Conservation (phyloP, 2,888 invertebrate species). For the Dicyrtoma fusca region DNA sequence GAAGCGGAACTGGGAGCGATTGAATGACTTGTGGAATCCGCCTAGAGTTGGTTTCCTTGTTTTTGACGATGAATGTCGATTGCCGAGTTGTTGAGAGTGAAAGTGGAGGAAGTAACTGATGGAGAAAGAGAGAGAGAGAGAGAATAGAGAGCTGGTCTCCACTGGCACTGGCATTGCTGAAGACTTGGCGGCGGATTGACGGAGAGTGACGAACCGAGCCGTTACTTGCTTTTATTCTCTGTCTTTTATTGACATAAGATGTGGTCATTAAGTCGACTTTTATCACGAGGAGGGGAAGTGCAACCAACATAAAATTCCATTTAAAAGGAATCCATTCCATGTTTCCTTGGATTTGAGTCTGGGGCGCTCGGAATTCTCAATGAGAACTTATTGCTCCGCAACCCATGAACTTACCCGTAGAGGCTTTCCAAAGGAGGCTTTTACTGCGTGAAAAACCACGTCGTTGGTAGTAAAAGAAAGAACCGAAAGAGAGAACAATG, state of each 20-base stretch:
- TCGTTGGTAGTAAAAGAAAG: no score
- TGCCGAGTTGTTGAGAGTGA: background rate
- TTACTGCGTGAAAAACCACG: no score
- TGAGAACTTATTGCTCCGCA: slow-evolving; percentile 12
- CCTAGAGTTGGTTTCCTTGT: slow-evolving; percentile 13
- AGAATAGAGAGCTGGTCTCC: background rate
- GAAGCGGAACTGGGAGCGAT: slow-evolving; percentile 4
- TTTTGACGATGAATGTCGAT: background rate
- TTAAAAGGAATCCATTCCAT: slow-evolving; percentile 11
- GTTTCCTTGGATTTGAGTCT: slow-evolving; percentile 1
- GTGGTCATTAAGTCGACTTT: slow-evolving; percentile 31
- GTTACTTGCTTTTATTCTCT: slow-evolving; percentile 8
- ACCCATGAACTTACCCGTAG: no score
- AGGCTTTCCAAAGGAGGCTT: no score
- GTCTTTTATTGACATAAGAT: slow-evolving; percentile 31
- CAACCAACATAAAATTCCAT: slow-evolving; percentile 17
- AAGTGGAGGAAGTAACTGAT: background rate
- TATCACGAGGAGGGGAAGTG: slow-evolving; percentile 8
- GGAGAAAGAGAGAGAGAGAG: background rate
- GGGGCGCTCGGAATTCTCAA: background rate
- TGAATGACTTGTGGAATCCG: background rate
- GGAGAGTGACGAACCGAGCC: slow-evolving; percentile 18
- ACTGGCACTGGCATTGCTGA: background rate
- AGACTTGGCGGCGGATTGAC: background rate
- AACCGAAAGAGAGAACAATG: no score